Evolutionary conservation across 2,113 vertebrate species (phyloP).

Genomic region (Peromyscus californicus): DNA sequence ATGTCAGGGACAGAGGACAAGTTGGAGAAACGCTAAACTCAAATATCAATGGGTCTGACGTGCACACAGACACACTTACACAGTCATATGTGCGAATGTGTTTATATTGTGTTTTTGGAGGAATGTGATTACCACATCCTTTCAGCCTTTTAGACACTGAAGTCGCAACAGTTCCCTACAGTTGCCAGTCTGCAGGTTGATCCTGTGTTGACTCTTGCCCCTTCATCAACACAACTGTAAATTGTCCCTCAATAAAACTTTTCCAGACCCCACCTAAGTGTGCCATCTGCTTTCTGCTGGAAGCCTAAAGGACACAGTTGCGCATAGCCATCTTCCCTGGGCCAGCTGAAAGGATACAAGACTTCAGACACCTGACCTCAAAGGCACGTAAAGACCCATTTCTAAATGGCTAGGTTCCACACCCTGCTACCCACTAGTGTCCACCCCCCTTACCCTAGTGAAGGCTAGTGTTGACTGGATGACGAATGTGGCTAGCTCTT

Average conservation of each 20-base stretch:
- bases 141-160: neutral
- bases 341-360: neutral
- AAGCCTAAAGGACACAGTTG: neutral
- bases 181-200: neutral
- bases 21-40: neutral
- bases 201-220: neutral
- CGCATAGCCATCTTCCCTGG: neutral
- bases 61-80: neutral
- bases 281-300: slow-evolving; percentile 31
- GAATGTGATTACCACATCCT: neutral
- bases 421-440: too few relatives aligned
- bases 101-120: neutral
- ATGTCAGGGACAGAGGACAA: neutral
- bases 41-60: neutral
- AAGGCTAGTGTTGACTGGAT: neutral
- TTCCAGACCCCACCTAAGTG: neutral
- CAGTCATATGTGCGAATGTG: neutral
- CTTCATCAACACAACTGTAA: neutral
- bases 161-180: neutral
- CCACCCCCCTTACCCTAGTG: neutral
- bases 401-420: neutral
- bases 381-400: neutral
- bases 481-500: neutral
- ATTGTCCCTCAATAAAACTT: neutral
- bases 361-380: neutral